phyloP scores from a whole-genome alignment of 2,797 vertebrate species.

The Microhierax caerulescens region DNA sequence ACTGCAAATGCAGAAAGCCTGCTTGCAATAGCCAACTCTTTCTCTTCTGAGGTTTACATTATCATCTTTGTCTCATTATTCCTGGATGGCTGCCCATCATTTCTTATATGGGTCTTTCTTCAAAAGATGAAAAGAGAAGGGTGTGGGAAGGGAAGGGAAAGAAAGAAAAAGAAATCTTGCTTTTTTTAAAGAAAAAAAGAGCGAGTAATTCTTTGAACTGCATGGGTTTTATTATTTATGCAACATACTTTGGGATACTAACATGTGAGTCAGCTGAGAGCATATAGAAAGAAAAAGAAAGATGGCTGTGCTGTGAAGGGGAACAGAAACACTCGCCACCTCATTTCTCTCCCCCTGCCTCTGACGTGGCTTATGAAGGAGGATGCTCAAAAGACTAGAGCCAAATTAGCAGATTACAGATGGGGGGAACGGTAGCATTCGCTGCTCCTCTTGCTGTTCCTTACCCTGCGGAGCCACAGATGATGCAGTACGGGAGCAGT shows the following conservation, averaged over 20 bases:
- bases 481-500: rapidly evolving
- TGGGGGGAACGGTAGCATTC: not conserved
- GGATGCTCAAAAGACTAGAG: not conserved
- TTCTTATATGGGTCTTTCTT: constrained; percentile 46
- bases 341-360: not conserved
- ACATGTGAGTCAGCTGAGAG: constrained; percentile 19
- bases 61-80: constrained; percentile 55
- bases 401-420: not conserved
- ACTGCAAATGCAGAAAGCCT: not conserved
- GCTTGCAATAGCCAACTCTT: not conserved
- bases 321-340: not conserved
- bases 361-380: not conserved
- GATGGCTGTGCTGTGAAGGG: not conserved
- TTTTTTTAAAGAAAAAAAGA: constrained; percentile 28
- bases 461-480: rapidly evolving
- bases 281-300: constrained; percentile 7
- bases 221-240: constrained; percentile 58
- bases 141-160: not conserved
- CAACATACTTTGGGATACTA: constrained; percentile 27
- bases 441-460: not conserved
- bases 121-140: constrained; percentile 23
- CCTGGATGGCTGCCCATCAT: constrained; percentile 60
- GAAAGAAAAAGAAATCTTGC: constrained; percentile 30
- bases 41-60: constrained; percentile 43
- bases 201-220: constrained; percentile 24